Conservation (phyloP, 2,888 invertebrate species). For the Oxyteleia sp. region DNA sequence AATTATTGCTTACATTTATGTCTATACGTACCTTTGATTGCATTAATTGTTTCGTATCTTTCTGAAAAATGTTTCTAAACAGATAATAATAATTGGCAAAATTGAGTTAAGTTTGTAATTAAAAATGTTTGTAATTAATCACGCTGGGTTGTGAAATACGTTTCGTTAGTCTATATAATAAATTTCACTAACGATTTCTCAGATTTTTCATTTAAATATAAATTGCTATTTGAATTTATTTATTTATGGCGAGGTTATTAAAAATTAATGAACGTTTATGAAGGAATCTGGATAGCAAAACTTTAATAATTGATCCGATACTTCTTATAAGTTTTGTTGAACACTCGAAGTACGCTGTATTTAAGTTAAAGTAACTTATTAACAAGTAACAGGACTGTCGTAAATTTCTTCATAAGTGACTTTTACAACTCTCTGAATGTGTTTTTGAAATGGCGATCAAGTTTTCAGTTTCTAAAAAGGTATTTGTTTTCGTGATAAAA, state of each 20-base stretch:
- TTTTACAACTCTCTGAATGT: conserved; percentile 22
- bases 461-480: too few relatives aligned
- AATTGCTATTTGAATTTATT: conserved; percentile 43
- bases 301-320: conserved; percentile 40
- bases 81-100: neutral
- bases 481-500: too few relatives aligned
- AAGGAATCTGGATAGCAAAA: conserved; percentile 26
- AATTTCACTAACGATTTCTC: conserved; percentile 31
- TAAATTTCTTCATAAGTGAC: conserved; percentile 19
- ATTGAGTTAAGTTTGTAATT: neutral
- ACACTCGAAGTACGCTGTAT: conserved; percentile 17
- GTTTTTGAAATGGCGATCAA: too few relatives aligned
- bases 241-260: conserved; percentile 28
- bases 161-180: neutral
- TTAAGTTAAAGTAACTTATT: conserved; percentile 35
- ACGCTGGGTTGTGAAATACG: conserved; percentile 2
- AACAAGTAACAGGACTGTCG: conserved; percentile 33
- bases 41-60: neutral
- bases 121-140: conserved; percentile 4
- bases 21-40: too few relatives aligned
- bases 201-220: conserved; percentile 42
- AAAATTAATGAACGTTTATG: conserved; percentile 32
- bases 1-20: too few relatives aligned
- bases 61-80: neutral
- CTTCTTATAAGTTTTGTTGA: conserved; percentile 38